A percentile compares a stretch with the other conserved stretches of the same genome.
phyloP scores from a whole-genome alignment of 2,113 vertebrate species.

The Forbesichthys papilliferus region DNA sequence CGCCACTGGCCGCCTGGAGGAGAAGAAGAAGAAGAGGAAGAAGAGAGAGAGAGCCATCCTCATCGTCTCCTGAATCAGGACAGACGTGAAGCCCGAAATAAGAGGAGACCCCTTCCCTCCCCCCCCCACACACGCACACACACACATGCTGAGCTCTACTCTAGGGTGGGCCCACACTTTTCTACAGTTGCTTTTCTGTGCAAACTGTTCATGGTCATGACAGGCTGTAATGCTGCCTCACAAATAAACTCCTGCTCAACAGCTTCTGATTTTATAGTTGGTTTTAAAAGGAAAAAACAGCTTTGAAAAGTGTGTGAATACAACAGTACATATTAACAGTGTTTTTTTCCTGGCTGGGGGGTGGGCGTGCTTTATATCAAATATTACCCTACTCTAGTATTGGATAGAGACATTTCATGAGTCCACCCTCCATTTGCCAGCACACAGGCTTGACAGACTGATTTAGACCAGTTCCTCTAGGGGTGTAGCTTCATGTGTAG shows the following conservation, averaged over 20 bases:
- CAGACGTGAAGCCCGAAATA: conserved; percentile 7
- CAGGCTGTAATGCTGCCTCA: conserved; percentile 19
- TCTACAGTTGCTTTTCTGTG: conserved; percentile 17
- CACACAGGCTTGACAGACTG: conserved; percentile 26
- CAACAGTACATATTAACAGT: conserved; percentile 1
- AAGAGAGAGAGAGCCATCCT: conserved; percentile 88
- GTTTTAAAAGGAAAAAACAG: conserved; percentile 45
- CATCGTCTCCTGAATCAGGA: conserved; percentile 76
- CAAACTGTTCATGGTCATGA: conserved; percentile 19
- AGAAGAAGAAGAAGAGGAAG: conserved; percentile 88
- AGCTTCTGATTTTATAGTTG: conserved; percentile 9
- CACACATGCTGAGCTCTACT: not conserved
- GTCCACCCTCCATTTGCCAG: not conserved
- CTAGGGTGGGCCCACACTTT: conserved; percentile 6
- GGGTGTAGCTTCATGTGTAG: conserved; percentile 6
- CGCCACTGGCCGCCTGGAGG: conserved; percentile 84
- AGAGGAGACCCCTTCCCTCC: no score
- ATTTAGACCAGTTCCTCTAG: conserved; percentile 46
- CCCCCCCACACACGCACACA: not conserved
- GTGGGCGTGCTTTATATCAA: conserved; percentile 17
- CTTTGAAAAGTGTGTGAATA: not conserved
- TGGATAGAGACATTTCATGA: conserved; percentile 12
- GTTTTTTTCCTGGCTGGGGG: no score
- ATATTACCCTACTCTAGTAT: conserved; percentile 11
- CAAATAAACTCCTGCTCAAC: conserved; percentile 52